These are phyloP conservation scores for Dendrocincla fuliginosa DNA, from an alignment of 2,797 vertebrate species.

Conservation along the genomic window DNA sequence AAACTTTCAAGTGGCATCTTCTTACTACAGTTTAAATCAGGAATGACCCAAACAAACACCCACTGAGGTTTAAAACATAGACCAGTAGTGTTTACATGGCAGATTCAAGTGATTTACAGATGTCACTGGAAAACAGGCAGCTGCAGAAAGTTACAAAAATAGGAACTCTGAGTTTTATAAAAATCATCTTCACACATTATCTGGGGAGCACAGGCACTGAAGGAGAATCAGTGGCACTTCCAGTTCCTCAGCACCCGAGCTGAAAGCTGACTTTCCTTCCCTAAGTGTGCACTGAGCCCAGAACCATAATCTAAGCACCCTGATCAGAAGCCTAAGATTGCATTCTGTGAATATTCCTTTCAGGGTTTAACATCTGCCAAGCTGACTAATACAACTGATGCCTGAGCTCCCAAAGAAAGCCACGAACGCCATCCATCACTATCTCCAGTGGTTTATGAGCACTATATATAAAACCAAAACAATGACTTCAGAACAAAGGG, in stretches of 20 bases:
- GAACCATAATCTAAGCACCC: neutral
- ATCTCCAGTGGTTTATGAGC: neutral
- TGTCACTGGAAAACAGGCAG: neutral
- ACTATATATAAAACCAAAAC: neutral
- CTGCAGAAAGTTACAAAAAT: constrained; percentile 15
- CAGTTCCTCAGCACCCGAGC: neutral
- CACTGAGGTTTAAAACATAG: neutral
- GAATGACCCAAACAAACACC: neutral
- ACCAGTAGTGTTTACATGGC: neutral
- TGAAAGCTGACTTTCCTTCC: neutral
- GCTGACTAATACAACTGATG: neutral
- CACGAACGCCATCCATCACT: neutral
- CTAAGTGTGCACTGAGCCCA: neutral
- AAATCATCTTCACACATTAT: neutral
- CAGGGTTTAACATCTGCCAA: neutral
- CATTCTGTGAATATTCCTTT: neutral
- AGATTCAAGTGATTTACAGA: constrained; percentile 4
- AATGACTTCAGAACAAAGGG: neutral
- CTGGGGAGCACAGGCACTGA: neutral
- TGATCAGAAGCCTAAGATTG: neutral
- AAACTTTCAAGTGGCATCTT: neutral
- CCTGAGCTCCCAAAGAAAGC: neutral
- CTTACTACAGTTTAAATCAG: neutral
- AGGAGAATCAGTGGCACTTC: neutral
- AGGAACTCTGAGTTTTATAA: neutral